A percentile compares a stretch with the other conserved stretches of the same genome.
These are phyloP conservation scores for Synergus umbraculus DNA, from an alignment of 2,888 invertebrate genomes.

Conservation along the genomic window DNA sequence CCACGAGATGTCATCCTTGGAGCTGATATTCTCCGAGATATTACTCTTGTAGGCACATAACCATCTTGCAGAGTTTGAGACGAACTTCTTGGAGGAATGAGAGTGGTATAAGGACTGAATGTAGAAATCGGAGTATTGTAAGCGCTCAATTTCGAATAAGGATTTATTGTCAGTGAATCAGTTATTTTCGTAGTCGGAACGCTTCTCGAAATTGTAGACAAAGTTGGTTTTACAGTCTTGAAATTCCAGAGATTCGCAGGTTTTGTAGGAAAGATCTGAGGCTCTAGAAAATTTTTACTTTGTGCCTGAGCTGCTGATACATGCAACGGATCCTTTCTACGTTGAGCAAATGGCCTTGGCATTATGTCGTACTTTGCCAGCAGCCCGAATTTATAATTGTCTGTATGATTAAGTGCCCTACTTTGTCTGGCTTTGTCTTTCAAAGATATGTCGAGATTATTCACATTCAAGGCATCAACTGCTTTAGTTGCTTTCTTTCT, in stretches of 20 bases:
- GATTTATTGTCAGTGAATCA: neutral
- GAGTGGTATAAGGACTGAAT: neutral
- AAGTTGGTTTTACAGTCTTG: neutral
- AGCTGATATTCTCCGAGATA: neutral
- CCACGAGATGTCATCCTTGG: neutral
- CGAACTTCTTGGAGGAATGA: neutral
- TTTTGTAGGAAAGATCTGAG: neutral
- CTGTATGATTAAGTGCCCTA: neutral
- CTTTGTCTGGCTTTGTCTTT: neutral
- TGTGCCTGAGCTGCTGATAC: neutral
- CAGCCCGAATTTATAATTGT: slow-evolving; percentile 24
- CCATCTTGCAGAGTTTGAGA: neutral
- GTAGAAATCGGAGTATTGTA: neutral
- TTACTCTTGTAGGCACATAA: neutral
- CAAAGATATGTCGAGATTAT: neutral
- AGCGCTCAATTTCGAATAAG: too few relatives aligned
- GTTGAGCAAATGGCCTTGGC: slow-evolving; percentile 52
- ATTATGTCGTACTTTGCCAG: slow-evolving; percentile 46
- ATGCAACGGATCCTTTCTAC: neutral
- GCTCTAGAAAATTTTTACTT: neutral
- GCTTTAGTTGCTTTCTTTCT: neutral
- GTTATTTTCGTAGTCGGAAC: too few relatives aligned
- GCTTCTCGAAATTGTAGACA: too few relatives aligned
- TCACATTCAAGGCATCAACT: neutral
- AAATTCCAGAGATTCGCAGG: neutral